phyloP scores from a whole-genome alignment of 2,888 invertebrate species.

The Cosmia pyralina region DNA sequence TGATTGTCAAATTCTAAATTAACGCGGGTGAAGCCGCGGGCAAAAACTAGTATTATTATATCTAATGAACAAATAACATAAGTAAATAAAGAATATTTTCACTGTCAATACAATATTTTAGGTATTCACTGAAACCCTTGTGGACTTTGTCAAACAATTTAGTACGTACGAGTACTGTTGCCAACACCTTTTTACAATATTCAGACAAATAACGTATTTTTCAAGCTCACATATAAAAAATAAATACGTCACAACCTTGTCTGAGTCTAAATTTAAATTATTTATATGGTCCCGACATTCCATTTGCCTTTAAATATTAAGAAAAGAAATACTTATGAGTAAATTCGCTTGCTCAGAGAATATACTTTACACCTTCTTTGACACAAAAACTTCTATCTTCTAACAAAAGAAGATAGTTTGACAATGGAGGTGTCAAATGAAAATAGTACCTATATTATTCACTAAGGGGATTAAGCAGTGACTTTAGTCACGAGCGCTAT shows the following conservation, averaged over 20 bases:
- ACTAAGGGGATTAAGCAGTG: background rate
- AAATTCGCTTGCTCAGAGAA: background rate
- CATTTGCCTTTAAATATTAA: conserved; percentile 27
- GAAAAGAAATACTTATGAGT: conserved; percentile 15
- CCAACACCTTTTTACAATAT: conserved; percentile 31
- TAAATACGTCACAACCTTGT: conserved; percentile 38
- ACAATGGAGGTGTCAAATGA: background rate
- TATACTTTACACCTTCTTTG: too few relatives aligned
- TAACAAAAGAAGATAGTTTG: background rate
- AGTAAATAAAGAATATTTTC: background rate
- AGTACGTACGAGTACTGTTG: background rate
- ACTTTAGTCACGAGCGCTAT: background rate
- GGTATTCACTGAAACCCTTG: background rate
- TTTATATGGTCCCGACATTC: conserved; percentile 19
- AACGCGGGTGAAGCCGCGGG: too few relatives aligned
- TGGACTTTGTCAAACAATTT: background rate
- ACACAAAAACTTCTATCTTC: background rate
- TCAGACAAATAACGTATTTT: conserved; percentile 24
- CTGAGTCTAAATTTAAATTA: conserved; percentile 42
- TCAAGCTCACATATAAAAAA: conserved; percentile 10
- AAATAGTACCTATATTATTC: background rate
- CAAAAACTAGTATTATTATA: too few relatives aligned
- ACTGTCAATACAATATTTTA: background rate
- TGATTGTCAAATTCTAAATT: too few relatives aligned
- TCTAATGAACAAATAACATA: too few relatives aligned